A percentile compares a stretch with the other conserved stretches of the same genome.
Conservation (phyloP, 2,797 vertebrate species). For the Gephyroberyx darwinii region DNA sequence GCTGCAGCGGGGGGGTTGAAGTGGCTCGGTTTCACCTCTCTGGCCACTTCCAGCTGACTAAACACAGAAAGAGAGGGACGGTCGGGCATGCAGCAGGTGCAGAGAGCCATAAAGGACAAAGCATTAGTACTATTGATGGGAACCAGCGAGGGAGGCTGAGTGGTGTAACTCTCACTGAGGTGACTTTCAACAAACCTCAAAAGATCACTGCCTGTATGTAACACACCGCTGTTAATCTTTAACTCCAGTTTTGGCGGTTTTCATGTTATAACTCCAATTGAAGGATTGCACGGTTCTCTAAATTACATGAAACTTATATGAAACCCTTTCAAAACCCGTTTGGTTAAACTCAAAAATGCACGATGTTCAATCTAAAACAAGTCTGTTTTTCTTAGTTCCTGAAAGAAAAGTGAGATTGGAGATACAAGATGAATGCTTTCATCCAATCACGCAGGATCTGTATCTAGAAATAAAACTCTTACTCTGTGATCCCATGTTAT, state of each 20-base stretch:
- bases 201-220: neutral
- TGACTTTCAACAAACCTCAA: neutral
- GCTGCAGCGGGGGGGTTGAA: neutral
- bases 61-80: slow-evolving; percentile 3
- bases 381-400: too few species aligned
- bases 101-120: slow-evolving; percentile 23
- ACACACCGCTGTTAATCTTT: neutral
- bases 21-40: neutral
- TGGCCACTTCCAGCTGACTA: slow-evolving; percentile 26
- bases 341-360: too few species aligned
- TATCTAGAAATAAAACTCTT: neutral
- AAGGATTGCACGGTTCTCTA: too few species aligned
- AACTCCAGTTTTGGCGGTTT: too few species aligned
- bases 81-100: slow-evolving; percentile 10
- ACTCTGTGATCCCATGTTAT: neutral
- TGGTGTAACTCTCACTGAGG: neutral
- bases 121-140: neutral
- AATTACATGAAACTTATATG: too few species aligned
- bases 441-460: neutral
- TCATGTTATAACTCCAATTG: too few species aligned
- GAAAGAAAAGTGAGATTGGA: too few species aligned
- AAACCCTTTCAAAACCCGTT: too few species aligned
- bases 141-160: neutral
- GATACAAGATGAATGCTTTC: too few species aligned
- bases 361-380: too few species aligned